phyloP scores from a whole-genome alignment of 2,888 invertebrate species.

The Nephrotoma appendiculata region DNA sequence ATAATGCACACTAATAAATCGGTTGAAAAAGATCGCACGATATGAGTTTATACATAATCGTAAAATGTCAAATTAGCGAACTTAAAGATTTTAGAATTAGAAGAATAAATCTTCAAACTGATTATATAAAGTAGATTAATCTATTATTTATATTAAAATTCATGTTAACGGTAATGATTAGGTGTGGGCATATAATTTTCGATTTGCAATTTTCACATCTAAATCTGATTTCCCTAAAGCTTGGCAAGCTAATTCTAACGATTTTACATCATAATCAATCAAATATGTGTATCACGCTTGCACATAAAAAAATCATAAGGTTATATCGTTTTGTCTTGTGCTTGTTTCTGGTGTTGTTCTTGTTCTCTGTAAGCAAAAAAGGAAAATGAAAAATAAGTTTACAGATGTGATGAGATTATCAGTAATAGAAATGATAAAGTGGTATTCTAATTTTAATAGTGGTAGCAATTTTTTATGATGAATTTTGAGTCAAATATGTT shows the following conservation, averaged over 20 bases:
- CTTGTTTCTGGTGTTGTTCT: neutral
- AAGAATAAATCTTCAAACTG: too few relatives aligned
- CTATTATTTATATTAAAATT: neutral
- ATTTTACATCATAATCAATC: neutral
- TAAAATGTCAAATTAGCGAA: too few relatives aligned
- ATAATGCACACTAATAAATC: too few relatives aligned
- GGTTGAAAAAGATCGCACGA: too few relatives aligned
- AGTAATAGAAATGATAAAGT: neutral
- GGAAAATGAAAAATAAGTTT: neutral
- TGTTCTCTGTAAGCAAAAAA: neutral
- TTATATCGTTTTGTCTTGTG: neutral
- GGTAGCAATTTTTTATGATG: neutral
- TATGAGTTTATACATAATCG: too few relatives aligned
- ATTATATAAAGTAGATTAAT: too few relatives aligned
- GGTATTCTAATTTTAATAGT: neutral
- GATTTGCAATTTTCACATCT: neutral
- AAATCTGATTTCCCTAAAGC: neutral
- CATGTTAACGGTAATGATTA: neutral
- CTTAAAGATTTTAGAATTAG: too few relatives aligned
- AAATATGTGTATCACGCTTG: neutral
- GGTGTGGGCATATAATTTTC: neutral
- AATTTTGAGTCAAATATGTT: neutral
- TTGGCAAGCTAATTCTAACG: neutral
- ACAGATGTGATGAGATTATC: neutral
- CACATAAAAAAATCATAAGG: neutral